A percentile compares a stretch with the other conserved stretches of the same genome.
Evolutionary conservation across 1,140 invertebrate species (phyloP).

Genomic region (Vanessa tameamea): DNA sequence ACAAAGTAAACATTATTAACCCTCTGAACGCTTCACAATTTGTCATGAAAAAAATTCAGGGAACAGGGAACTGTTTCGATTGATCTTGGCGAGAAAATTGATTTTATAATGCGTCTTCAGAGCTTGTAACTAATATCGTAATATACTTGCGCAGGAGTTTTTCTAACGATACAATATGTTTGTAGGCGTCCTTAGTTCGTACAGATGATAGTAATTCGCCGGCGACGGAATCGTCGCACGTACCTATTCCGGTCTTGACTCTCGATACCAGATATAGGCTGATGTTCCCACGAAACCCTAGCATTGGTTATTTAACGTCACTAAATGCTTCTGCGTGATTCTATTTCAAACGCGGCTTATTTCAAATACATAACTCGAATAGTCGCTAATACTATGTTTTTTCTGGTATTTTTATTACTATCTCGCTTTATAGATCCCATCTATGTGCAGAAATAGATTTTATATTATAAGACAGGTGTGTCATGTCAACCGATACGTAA

Average conservation of each 20-base stretch:
- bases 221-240: constrained; percentile 38
- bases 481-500: no score
- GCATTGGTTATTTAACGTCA: constrained; percentile 36
- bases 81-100: no score
- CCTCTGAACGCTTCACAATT: no score
- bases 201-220: constrained; percentile 15
- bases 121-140: no score
- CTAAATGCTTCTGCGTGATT: constrained; percentile 40
- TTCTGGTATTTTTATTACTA: constrained; percentile 2
- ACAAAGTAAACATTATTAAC: no score
- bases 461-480: background rate
- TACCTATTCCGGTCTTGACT: constrained; percentile 28
- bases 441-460: background rate
- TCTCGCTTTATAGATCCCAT: background rate
- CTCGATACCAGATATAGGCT: constrained; percentile 29
- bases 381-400: background rate
- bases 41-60: no score
- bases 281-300: constrained; percentile 31
- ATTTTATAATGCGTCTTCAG: no score
- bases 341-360: constrained; percentile 30
- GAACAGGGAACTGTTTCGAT: no score
- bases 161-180: background rate
- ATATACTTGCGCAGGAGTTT: no score
- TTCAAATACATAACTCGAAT: constrained; percentile 5
- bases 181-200: background rate